Conservation (phyloP, 2,888 invertebrate genomes). For the Caenorhabditis uteleia region DNA sequence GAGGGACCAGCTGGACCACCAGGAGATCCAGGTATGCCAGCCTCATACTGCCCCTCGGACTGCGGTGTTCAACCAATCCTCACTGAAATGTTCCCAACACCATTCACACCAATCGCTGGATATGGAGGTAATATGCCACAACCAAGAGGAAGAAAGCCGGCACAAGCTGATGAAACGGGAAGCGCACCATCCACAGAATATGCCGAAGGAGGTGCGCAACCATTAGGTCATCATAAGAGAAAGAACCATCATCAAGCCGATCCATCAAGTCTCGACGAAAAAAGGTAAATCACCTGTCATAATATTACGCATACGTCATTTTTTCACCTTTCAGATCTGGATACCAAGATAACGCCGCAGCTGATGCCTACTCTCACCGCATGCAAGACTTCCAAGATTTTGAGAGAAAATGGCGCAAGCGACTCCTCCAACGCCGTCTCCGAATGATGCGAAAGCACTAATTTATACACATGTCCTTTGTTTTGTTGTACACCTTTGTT, state of each 20-base stretch:
- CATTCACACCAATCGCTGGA: constrained; percentile 37
- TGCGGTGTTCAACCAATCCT: constrained; percentile 65
- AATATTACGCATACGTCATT: too few relatives aligned
- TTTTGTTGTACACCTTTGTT: too few relatives aligned
- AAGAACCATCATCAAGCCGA: neutral
- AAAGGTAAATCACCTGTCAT: too few relatives aligned
- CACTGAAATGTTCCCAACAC: constrained; percentile 49
- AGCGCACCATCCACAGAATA: constrained; percentile 13
- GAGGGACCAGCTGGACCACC: constrained; percentile 63
- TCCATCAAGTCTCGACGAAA: too few relatives aligned
- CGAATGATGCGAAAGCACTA: constrained; percentile 40
- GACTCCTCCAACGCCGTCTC: constrained; percentile 40
- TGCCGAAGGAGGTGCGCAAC: constrained; percentile 5
- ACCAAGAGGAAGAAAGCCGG: constrained; percentile 14
- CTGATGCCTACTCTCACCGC: constrained; percentile 26
- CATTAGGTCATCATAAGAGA: neutral
- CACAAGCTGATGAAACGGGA: constrained; percentile 15
- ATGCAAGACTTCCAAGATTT: constrained; percentile 47
- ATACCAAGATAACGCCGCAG: too few relatives aligned
- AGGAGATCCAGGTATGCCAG: constrained; percentile 65
- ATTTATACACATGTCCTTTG: too few relatives aligned
- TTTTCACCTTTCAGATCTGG: too few relatives aligned
- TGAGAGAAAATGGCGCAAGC: constrained; percentile 42
- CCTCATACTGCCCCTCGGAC: constrained; percentile 64
- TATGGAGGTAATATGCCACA: constrained; percentile 23